Percentiles rank a stretch among this genome's conserved stretches.
Conservation (phyloP, 2,797 vertebrate species). For the Megaceryle alcyon region DNA sequence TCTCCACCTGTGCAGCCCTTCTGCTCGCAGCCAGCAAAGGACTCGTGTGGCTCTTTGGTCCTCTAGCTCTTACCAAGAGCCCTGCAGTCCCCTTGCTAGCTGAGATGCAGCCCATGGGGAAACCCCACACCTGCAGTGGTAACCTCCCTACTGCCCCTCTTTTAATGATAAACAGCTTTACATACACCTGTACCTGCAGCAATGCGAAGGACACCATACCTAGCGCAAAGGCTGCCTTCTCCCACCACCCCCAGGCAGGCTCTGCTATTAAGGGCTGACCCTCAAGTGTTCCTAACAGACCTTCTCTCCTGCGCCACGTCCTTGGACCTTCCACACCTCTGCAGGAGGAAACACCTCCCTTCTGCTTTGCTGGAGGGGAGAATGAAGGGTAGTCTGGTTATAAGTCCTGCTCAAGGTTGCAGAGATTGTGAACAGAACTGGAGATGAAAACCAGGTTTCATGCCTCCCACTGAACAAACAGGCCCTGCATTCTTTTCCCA, state of each 20-base stretch:
- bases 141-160: neutral
- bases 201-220: neutral
- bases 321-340: slow-evolving; percentile 55
- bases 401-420: slow-evolving; percentile 25
- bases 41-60: neutral
- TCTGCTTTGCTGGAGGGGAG: slow-evolving; percentile 53
- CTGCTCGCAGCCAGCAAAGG: rapidly evolving
- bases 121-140: neutral
- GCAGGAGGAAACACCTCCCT: slow-evolving; percentile 51
- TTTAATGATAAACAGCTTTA: neutral
- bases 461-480: slow-evolving; percentile 10
- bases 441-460: slow-evolving; percentile 15
- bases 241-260: neutral
- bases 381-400: slow-evolving; percentile 34
- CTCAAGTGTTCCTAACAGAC: slow-evolving; percentile 49
- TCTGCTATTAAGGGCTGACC: slow-evolving; percentile 21
- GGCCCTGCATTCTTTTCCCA: neutral
- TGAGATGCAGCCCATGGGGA: neutral
- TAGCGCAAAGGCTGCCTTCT: neutral
- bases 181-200: neutral
- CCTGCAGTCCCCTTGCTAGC: neutral
- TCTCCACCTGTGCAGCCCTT: neutral
- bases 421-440: slow-evolving; percentile 37
- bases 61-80: neutral
- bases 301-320: slow-evolving; percentile 38